Base-by-base conservation (phyloP, 1,140 invertebrate species). In the Gryllus bimaculatus region DNA sequence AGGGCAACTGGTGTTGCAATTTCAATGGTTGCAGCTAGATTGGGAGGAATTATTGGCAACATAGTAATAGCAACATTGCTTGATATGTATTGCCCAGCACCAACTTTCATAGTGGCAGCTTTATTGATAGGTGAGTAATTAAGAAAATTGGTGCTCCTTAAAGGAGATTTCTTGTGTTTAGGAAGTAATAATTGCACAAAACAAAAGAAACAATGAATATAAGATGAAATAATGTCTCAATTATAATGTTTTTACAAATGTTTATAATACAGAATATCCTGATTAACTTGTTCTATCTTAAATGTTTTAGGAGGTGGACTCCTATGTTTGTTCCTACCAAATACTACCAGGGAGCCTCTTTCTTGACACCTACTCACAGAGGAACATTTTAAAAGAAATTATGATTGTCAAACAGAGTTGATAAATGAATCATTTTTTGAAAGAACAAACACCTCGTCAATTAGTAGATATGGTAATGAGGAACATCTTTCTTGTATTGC, bases 21-120 rank as follows among this genome's bases (percentile, higher is more conserved):
- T 81, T 95, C 93, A 0, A 95, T 95, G 93, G 93, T 95, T 8
- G 93, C 93, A 3, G 94, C 94, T 12, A 89, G 94, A 78, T 87
- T 95, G 48, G 94, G 93, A 81, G 94, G 93, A 81, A 95, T 95
- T 82, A 93, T 95, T 84, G 94, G 94, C 76, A 95, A 95, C 87
- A 92, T 95, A 81, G 93, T 95, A 74, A 95, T 95, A 82, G 93
- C 93, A 74, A 90, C 92, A 81, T 87, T 95, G 49, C 84, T 95
- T 81, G 94, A 95, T 86, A 87, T 91, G 83, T 94, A 93, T 84
- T 95, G 94, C 86, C 93, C 93, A 48, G 92, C 93, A 78, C 93
- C 94, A 73, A 95, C 93, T 73, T 95, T 95, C 85, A 94, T 95
- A 76, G 93, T 95, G 18, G 93, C 94, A 80, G 90, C 88, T 66